These are phyloP conservation scores for Microplitis deprimator DNA, from an alignment of 2,888 invertebrate genomes.

Conservation along the genomic window DNA sequence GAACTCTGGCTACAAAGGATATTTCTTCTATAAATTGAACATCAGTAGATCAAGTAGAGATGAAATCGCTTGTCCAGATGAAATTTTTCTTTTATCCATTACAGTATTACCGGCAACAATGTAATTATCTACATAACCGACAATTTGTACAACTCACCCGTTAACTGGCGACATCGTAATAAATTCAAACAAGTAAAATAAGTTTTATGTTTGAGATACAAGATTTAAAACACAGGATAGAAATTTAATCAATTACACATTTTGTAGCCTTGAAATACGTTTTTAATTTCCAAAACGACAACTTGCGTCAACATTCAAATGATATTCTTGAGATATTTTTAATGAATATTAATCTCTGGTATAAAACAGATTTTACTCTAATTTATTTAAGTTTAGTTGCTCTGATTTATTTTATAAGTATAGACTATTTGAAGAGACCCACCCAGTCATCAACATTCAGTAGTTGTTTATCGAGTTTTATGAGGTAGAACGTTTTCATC, in stretches of 20 bases:
- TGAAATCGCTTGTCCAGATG: not conserved
- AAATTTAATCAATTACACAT: not conserved
- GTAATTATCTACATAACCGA: not conserved
- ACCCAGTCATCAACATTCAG: conserved; percentile 32
- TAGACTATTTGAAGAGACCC: conserved; percentile 20
- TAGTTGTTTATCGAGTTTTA: conserved; percentile 23
- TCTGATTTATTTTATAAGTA: conserved; percentile 9
- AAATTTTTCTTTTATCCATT: not conserved
- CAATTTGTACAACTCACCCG: not conserved
- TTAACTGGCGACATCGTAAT: not conserved
- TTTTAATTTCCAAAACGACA: not conserved
- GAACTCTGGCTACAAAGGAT: not conserved
- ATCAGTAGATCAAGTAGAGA: not conserved
- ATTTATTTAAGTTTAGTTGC: not conserved
- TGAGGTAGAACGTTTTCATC: conserved; percentile 30
- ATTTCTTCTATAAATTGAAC: not conserved
- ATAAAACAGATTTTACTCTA: not conserved
- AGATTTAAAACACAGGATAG: not conserved
- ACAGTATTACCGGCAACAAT: not conserved
- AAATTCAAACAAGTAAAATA: not conserved
- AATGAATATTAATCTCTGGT: conserved; percentile 2
- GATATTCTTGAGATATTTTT: not conserved
- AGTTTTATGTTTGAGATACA: not conserved
- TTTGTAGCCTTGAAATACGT: not conserved
- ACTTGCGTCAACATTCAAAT: not conserved